These are phyloP conservation scores for Chloroceryle aenea DNA, from an alignment of 2,113 vertebrate genomes.

Conservation along the genomic window DNA sequence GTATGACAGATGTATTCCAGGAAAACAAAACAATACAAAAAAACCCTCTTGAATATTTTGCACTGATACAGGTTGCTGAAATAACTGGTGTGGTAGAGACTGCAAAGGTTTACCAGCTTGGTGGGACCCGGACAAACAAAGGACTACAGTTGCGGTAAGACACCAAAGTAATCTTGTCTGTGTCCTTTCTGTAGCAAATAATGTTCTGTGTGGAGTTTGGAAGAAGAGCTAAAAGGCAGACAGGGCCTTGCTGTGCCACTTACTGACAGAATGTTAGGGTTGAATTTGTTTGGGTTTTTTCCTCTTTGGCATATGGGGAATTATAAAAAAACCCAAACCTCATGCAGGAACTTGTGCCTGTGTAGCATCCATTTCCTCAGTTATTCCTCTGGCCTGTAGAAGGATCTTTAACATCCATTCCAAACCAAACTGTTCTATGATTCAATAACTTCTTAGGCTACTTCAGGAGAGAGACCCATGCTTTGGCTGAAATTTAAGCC, in stretches of 20 bases:
- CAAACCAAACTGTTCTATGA: neutral
- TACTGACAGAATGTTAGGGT: neutral
- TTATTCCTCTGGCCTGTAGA: neutral
- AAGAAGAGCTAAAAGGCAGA: neutral
- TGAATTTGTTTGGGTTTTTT: neutral
- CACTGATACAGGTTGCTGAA: conserved; percentile 88
- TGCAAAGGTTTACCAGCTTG: conserved; percentile 96
- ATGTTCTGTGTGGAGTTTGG: neutral
- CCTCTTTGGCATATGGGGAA: neutral
- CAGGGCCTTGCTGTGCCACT: neutral
- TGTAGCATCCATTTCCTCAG: neutral
- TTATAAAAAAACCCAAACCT: neutral
- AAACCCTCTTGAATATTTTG: neutral
- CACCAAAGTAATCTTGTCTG: neutral
- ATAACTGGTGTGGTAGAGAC: conserved; percentile 98
- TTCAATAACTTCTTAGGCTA: neutral
- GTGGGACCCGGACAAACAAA: conserved; percentile 96
- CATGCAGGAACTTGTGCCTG: neutral
- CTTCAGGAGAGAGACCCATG: neutral
- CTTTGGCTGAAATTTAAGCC: neutral
- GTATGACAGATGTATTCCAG: neutral
- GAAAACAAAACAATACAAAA: neutral
- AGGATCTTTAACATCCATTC: neutral
- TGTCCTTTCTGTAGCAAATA: neutral
- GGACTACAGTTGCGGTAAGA: conserved; percentile 91